Evolutionary conservation across 1,140 invertebrate genomes (phyloP).

Genomic region (Panagrolaimus sp.): DNA sequence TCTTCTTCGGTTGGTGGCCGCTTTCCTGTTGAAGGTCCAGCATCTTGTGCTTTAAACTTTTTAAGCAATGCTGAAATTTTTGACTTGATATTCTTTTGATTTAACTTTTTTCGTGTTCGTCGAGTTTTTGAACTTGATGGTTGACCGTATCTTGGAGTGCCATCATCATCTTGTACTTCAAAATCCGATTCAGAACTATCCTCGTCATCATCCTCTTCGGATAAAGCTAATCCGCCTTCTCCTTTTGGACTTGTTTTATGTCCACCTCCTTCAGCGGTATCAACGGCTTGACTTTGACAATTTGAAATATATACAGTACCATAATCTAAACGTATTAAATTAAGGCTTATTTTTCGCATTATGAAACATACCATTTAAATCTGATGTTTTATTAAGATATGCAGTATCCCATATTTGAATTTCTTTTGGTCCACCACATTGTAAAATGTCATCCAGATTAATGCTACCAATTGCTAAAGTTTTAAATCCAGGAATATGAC

Average conservation of each 20-base stretch:
- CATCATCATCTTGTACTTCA: conserved; percentile 33
- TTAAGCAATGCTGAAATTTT: conserved; percentile 88
- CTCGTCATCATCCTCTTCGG: conserved; percentile 38
- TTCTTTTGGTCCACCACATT: conserved; percentile 39
- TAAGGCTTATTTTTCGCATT: too few species aligned
- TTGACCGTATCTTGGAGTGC: conserved; percentile 20
- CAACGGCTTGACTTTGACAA: neutral
- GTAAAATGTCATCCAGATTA: conserved; percentile 68
- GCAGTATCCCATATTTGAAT: conserved; percentile 36
- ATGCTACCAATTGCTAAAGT: conserved; percentile 90
- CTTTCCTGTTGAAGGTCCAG: conserved; percentile 46
- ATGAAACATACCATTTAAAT: conserved; percentile 21
- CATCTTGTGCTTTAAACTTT: conserved; percentile 83
- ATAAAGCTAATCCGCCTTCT: neutral
- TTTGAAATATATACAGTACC: neutral
- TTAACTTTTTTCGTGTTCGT: conserved; percentile 29
- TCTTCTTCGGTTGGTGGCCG: conserved; percentile 37
- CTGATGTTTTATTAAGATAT: conserved; percentile 32
- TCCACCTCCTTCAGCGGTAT: neutral
- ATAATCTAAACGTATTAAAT: neutral
- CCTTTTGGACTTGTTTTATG: too few species aligned
- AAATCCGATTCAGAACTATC: conserved; percentile 39
- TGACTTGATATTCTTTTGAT: conserved; percentile 89
- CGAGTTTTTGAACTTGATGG: neutral
- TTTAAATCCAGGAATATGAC: conserved; percentile 95